These are phyloP conservation scores for Chlorospingus semifuscus DNA, from an alignment of 2,797 vertebrate genomes.

Conservation along the genomic window DNA sequence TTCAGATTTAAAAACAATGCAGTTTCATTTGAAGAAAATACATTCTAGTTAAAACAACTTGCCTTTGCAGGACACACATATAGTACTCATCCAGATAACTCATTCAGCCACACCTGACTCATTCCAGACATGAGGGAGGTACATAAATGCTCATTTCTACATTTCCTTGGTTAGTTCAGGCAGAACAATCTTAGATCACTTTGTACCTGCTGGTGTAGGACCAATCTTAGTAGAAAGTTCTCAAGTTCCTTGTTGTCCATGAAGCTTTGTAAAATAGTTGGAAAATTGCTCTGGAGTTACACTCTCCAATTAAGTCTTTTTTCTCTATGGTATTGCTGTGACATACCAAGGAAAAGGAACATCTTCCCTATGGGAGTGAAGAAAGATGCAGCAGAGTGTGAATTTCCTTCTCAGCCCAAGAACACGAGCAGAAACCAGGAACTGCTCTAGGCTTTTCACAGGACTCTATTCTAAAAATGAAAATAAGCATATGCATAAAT, in stretches of 20 bases:
- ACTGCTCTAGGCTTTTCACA: neutral
- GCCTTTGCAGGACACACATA: neutral
- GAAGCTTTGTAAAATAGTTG: neutral
- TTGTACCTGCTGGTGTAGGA: neutral
- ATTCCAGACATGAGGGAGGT: neutral
- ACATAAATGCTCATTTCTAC: neutral
- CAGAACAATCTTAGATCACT: neutral
- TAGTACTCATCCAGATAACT: neutral
- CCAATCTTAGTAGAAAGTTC: neutral
- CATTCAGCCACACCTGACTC: neutral
- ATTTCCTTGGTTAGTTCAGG: neutral
- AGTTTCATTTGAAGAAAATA: neutral
- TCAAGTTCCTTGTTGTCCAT: neutral
- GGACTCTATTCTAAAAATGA: neutral
- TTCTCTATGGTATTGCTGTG: neutral
- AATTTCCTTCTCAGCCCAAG: neutral
- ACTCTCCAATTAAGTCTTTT: neutral
- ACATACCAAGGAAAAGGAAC: neutral
- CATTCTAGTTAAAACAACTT: neutral
- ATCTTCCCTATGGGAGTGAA: rapidly evolving
- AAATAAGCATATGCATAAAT: neutral
- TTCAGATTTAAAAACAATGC: neutral
- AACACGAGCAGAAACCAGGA: neutral
- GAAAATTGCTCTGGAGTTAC: neutral
- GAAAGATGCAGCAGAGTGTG: neutral